Base-by-base conservation (phyloP, 2,888 invertebrate genomes). In the Cistogaster globosa region DNA sequence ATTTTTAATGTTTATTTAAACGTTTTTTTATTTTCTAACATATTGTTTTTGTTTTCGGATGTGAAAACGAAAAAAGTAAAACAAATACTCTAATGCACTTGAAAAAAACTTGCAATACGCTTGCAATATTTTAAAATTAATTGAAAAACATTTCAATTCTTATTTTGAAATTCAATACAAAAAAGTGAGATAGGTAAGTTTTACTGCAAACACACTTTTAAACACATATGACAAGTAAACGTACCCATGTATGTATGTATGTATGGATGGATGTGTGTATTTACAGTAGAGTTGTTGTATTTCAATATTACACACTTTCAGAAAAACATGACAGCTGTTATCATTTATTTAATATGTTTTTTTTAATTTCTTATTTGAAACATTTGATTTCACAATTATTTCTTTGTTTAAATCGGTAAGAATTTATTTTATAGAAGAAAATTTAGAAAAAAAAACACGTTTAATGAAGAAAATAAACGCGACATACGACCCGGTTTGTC, bases 161-260 rank as follows among this genome's bases (percentile, higher is more conserved):
- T 32, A 32, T 32, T 32, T 32, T 32, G 32, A 38, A 38, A 16
- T 9, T 2, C 42, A 57, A 32, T 32, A 32, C 2, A 32, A 32
- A 4, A 32, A 32, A 75, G 55, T 75, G 38, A 75, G 63, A 75
- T 75, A 75, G 75, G 75, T 63, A 57, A 57, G 57, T 57, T n/a
- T 2, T 26, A n/a, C 38, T 38, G 8, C 38, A 38, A 11, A 38
- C 14, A 71, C 11, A 60, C 38, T 38, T 12, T 11, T 12, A 32
- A 32, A 62, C 6, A 62, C 38, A n/a, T n/a, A n/a, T n/a, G n/a
- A n/a, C n/a, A n/a, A n/a, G n/a, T n/a, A n/a, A n/a, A n/a, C n/a
- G n/a, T n/a, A n/a, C n/a, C n/a, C n/a, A n/a, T n/a, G n/a, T n/a
- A 38, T 48, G 6, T 20, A 55, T 12, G 9, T 18, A 51, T 18